phyloP scores from a whole-genome alignment of 2,113 vertebrate species.

The Alosa alosa region DNA sequence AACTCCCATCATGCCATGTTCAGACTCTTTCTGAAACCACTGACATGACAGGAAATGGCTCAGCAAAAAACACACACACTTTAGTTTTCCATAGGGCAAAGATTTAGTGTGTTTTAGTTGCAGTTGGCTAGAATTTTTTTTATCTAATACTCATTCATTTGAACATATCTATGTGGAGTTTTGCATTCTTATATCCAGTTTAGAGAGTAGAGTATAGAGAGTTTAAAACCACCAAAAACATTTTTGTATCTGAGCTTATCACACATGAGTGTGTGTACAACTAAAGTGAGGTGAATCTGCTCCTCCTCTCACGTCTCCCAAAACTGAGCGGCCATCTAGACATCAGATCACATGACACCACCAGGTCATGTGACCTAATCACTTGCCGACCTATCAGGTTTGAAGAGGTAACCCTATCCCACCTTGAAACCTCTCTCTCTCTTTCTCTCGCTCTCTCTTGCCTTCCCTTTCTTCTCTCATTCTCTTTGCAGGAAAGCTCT shows the following conservation, averaged over 20 bases:
- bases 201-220: too few relatives aligned
- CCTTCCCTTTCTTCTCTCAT: background rate
- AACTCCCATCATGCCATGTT: background rate
- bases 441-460: background rate
- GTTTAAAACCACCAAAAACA: too few relatives aligned
- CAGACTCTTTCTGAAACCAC: background rate
- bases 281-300: background rate
- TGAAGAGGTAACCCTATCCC: slow-evolving; percentile 52
- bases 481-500: slow-evolving; percentile 81
- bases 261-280: background rate
- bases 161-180: background rate
- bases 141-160: background rate
- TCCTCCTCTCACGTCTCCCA: background rate
- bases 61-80: background rate
- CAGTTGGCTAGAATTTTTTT: background rate
- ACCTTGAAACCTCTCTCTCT: background rate
- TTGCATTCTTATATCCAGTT: background rate
- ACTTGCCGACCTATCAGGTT: slow-evolving; percentile 46
- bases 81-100: background rate
- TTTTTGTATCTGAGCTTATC: too few relatives aligned
- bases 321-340: background rate
- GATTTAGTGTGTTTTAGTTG: background rate
- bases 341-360: slow-evolving; percentile 4
- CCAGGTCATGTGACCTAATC: slow-evolving; percentile 39
- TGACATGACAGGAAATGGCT: background rate